Base-by-base conservation (phyloP, 2,888 invertebrate genomes). In the Drosophila nigricruria region DNA sequence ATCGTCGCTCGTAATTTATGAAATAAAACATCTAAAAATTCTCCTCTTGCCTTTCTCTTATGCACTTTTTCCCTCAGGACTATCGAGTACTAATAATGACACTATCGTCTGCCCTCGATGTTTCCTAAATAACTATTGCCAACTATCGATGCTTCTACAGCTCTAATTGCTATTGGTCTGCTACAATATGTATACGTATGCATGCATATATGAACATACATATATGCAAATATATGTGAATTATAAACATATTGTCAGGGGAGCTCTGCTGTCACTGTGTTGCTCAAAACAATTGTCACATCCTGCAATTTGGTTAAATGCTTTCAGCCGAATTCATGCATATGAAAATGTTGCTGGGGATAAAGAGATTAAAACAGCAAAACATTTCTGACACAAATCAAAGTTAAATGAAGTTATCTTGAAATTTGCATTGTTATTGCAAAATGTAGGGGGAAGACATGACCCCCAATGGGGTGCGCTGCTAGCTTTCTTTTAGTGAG, bases 321-420 rank as follows among this genome's bases (percentile, higher is more conserved):
- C 40, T 34, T 6, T 49, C 12, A 47, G 47, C 27, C 47, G 5
- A 27, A n/a, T n/a, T n/a, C 47, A 47, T 65, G 50, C 42, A 64
- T 50, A 62, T 62, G 36, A 14, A 36, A 18, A 42, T 50, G n/a
- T 34, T 61, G 32, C 34, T 12, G 20, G 25, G 18, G 42, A 38
- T 38, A 23, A 63, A 32, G 43, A 23, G 63, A 52, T 53, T 25
- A 18, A 36, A 43, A 23, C 27, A 5, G 2, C 43, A 65, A 62
- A 62, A 23, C 36, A 53, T 53, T 38, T 23, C 12, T 2, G 53
- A 60, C 27, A 14, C 36, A 61, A 63, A 47, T 36, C 42, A 27
- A 18, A 30, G 27, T 20, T 45, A 25, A 47, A 66, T 40, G n/a
- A 47, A 64, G 64, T 64, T 40, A 64, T 64, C 47, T n/a, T 25